These are phyloP conservation scores for Catocala fraxini DNA, from an alignment of 2,888 invertebrate genomes.

Conservation along the genomic window DNA sequence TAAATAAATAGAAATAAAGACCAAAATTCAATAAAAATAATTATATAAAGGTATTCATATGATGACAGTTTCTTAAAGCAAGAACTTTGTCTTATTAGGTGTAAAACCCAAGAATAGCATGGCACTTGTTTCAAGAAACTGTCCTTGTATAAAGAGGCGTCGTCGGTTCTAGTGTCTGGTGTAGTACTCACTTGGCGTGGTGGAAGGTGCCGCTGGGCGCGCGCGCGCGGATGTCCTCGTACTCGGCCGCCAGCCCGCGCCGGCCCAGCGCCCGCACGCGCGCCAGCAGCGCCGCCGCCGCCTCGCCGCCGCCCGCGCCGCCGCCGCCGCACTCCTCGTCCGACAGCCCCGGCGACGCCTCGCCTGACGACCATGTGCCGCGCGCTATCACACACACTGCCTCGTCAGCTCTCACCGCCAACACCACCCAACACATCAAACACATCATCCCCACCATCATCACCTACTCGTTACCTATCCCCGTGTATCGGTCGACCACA, in stretches of 20 bases:
- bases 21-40: too few species aligned
- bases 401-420: background rate
- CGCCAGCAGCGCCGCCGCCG: constrained; percentile 92
- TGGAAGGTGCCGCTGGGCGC: constrained; percentile 96
- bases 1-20: too few species aligned
- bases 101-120: too few species aligned
- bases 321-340: constrained; percentile 95
- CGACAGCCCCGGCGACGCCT: constrained; percentile 93
- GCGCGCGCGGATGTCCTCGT: constrained; percentile 94
- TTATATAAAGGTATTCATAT: too few species aligned
- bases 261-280: constrained; percentile 92
- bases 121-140: too few species aligned
- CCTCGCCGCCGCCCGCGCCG: constrained; percentile 83
- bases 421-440: background rate
- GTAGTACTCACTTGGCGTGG: constrained; percentile 91
- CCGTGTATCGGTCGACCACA: too few species aligned
- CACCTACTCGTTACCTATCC: too few species aligned
- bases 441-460: too few species aligned
- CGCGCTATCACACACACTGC: constrained; percentile 58
- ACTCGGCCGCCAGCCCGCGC: constrained; percentile 94
- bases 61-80: too few species aligned
- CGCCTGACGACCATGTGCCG: constrained; percentile 84
- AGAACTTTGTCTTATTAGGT: too few species aligned
- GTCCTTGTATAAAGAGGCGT: too few species aligned
- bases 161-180: too few species aligned